Evolutionary conservation across 2,113 vertebrate genomes (phyloP), one percentile per base, ranked within the genome.

Genomic region (Lanius ludovicianus): DNA sequence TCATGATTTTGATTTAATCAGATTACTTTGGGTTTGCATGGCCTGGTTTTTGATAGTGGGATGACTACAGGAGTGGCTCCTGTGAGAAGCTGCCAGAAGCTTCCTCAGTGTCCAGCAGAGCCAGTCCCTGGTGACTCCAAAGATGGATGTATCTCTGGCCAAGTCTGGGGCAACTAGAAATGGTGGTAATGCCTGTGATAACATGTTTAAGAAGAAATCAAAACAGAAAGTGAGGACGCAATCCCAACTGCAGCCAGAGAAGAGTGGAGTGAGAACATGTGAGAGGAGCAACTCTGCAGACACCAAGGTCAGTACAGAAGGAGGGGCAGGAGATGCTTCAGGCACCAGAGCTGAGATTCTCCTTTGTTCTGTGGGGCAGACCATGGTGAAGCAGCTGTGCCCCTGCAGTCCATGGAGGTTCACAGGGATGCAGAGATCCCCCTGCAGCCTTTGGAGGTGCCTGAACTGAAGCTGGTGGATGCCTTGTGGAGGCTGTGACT

Each of bases 281-380:
- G 15, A 64, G 7, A 14, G 7, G 23, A 65, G 7, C 6, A 28
- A 0, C 1, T 15, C 50, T 57, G 35, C 60, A 35, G 30, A 35
- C 35, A 24, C 50, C 30, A 16, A 49, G 30, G 20, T 35, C 35
- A 49, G 30, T 41, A 50, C 15, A 41, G 60, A 28, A 33, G 19
- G 23, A 84, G 10, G 15, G 6, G 6, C 15, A 75, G 50, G 50
- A 30, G 50, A 3, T 65, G 28, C 12, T 56, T 0, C 13, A 15
- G 30, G 30, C 0, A 0, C 19, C 19, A 16, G 35, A n/a, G 30
- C 35, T 24, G 19, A 41, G 50, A 20, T 49, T 75, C 19, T 37
- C 30, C 50, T 57, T 60, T 19, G 24, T 2, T 0, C 22, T 0
- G 0, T 10, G 5, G 17, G 18, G 10, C 49, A 74, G 28, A 1